Conservation (phyloP, 2,113 vertebrate species). For the Paralichthys olivaceus region DNA sequence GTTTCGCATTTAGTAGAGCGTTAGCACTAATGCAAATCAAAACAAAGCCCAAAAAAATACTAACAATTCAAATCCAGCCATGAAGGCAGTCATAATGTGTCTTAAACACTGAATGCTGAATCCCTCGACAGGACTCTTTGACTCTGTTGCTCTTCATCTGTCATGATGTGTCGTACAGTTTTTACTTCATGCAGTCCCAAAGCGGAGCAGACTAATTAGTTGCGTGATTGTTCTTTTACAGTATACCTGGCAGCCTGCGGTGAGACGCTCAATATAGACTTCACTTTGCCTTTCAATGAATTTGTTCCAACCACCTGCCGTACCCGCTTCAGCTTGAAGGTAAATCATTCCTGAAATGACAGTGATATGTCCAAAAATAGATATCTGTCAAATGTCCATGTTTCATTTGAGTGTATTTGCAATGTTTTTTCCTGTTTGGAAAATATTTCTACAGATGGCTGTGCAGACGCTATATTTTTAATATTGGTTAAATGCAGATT, state of each 20-base stretch:
- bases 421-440: not conserved
- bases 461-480: not conserved
- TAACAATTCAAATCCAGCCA: too few relatives aligned
- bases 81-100: too few relatives aligned
- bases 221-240: constrained; percentile 69
- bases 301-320: constrained; percentile 95
- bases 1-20: too few relatives aligned
- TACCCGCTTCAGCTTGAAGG: constrained; percentile 92
- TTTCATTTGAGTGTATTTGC: not conserved
- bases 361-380: not conserved
- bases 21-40: too few relatives aligned
- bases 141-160: too few relatives aligned
- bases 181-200: not conserved
- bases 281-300: constrained; percentile 95
- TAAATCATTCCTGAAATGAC: constrained; percentile 67
- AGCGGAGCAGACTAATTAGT: constrained; percentile 38
- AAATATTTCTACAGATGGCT: not conserved
- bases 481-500: not conserved
- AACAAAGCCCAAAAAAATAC: too few relatives aligned
- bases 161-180: too few relatives aligned
- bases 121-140: too few relatives aligned
- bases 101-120: too few relatives aligned
- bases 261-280: constrained; percentile 95
- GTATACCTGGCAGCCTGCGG: constrained; percentile 98
- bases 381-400: not conserved